Evolutionary conservation across 2,113 vertebrate genomes (phyloP).

Genomic region (Melanocharis versteri): DNA sequence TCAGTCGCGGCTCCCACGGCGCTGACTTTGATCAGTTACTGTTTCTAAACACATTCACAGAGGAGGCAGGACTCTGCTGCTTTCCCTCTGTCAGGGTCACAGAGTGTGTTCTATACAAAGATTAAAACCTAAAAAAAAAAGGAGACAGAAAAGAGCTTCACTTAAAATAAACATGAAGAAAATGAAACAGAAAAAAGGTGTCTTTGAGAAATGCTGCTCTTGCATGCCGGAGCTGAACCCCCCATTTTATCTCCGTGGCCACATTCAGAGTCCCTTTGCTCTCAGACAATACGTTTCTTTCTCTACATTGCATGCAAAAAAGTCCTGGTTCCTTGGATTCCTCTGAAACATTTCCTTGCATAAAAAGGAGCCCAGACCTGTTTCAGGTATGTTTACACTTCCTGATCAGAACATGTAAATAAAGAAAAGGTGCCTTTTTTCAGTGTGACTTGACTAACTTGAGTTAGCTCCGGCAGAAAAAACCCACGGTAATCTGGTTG

Average conservation of each 20-base stretch:
- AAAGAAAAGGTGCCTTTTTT: background rate
- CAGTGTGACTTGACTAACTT: background rate
- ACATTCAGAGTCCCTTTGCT: slow-evolving; percentile 6
- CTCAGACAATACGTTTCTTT: background rate
- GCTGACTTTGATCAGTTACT: background rate
- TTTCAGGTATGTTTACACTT: background rate
- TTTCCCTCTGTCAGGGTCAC: slow-evolving; percentile 76
- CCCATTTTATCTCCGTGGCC: background rate
- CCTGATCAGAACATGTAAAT: background rate
- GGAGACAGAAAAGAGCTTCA: slow-evolving; percentile 1
- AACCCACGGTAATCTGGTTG: background rate
- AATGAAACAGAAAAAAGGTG: background rate
- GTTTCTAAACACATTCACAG: background rate
- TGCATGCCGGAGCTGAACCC: background rate
- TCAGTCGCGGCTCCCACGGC: background rate
- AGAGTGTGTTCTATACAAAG: slow-evolving; percentile 68
- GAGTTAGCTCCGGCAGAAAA: background rate
- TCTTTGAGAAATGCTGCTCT: slow-evolving; percentile 8
- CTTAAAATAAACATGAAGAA: slow-evolving; percentile 36
- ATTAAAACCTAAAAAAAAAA: slow-evolving; percentile 73
- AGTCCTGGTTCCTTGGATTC: background rate
- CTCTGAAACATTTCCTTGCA: background rate
- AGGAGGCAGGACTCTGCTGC: slow-evolving; percentile 65
- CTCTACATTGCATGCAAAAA: background rate
- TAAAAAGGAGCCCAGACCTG: background rate